A percentile compares a stretch with the other conserved stretches of the same genome.
phyloP scores from a whole-genome alignment of 1,140 invertebrate species.

The Tetramorium alpestre region DNA sequence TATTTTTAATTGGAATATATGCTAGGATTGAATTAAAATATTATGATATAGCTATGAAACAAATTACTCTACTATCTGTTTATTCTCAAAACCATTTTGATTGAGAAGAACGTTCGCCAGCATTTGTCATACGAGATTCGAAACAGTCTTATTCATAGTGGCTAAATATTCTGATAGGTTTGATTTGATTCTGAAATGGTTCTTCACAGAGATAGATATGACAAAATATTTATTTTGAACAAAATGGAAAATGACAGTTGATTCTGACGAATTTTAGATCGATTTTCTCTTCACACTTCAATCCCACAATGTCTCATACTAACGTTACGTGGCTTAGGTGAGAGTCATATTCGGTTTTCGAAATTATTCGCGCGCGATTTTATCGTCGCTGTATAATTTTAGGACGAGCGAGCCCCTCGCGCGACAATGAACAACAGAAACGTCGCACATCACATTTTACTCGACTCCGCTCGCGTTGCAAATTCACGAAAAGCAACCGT shows the following conservation, averaged over 20 bases:
- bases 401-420: constrained; percentile 18
- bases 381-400: constrained; percentile 44
- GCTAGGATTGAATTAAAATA: no score
- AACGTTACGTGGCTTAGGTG: neutral
- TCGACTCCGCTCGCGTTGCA: constrained; percentile 33
- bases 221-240: neutral
- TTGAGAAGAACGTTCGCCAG: no score
- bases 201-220: no score
- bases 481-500: constrained; percentile 50
- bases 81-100: no score
- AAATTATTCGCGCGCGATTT: constrained; percentile 49
- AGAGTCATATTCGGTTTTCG: neutral
- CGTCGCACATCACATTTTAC: constrained; percentile 48
- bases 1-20: no score
- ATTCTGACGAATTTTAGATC: neutral
- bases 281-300: neutral
- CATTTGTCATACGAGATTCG: no score
- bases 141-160: no score
- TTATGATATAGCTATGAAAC: no score
- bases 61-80: no score
- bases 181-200: no score
- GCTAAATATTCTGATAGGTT: no score
- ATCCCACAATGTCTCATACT: neutral
- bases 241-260: neutral
- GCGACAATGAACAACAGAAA: constrained; percentile 36